phyloP scores from a whole-genome alignment of 1,140 invertebrate species.

The Reticulitermes speratus region DNA sequence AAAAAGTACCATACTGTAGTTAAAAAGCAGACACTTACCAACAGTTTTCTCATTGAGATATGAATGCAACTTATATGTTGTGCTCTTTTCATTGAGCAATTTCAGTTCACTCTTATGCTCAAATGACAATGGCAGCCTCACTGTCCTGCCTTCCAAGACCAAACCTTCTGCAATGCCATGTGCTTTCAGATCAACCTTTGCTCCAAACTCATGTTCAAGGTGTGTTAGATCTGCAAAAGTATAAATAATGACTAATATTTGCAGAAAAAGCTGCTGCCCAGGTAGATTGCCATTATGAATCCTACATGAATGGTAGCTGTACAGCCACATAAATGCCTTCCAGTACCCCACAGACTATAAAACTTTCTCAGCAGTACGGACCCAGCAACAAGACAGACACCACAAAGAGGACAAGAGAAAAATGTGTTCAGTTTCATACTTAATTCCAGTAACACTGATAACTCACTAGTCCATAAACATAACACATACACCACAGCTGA shows the following conservation, averaged over 20 bases:
- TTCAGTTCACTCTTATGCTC: constrained; percentile 68
- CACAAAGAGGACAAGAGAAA: too few relatives aligned
- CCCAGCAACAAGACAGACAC: too few relatives aligned
- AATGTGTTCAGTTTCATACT: too few relatives aligned
- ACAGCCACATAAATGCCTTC: too few relatives aligned
- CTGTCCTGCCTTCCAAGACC: constrained; percentile 61
- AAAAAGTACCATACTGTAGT: neutral
- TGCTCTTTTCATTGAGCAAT: constrained; percentile 58
- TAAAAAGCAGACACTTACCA: constrained; percentile 41
- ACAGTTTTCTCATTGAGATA: constrained; percentile 59
- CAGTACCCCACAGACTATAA: too few relatives aligned
- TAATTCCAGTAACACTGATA: too few relatives aligned
- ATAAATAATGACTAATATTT: neutral
- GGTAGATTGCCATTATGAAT: too few relatives aligned
- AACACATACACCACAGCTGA: too few relatives aligned
- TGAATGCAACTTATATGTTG: constrained; percentile 66
- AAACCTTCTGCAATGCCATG: constrained; percentile 69
- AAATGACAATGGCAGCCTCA: constrained; percentile 54
- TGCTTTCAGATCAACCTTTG: constrained; percentile 66
- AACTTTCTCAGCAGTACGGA: too few relatives aligned
- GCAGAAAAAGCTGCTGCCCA: too few relatives aligned
- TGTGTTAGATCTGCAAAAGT: constrained; percentile 37
- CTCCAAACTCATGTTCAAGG: constrained; percentile 54
- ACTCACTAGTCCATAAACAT: too few relatives aligned
- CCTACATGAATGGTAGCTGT: too few relatives aligned